A percentile compares a stretch with the other conserved stretches of the same genome.
These are phyloP conservation scores for Prochilodus magdalenae DNA, from an alignment of 2,113 vertebrate species.

Conservation along the genomic window DNA sequence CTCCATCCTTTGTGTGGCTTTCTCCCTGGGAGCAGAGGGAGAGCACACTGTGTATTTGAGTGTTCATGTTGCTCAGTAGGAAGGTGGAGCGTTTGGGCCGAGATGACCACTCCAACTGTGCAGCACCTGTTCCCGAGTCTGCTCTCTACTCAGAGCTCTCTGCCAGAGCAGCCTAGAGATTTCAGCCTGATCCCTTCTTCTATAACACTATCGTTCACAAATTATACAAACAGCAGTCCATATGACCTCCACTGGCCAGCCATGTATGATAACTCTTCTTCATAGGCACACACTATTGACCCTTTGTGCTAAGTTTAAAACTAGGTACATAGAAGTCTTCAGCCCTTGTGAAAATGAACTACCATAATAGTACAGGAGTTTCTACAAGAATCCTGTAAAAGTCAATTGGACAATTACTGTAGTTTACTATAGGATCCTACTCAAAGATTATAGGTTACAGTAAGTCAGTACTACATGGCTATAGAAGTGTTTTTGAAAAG, in stretches of 20 bases:
- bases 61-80: constrained; percentile 44
- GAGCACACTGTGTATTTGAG: constrained; percentile 29
- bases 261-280: background rate
- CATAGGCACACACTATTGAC: background rate
- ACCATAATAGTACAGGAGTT: too few relatives aligned
- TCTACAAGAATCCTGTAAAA: too few relatives aligned
- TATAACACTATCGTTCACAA: constrained; percentile 8
- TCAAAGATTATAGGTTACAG: too few relatives aligned
- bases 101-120: constrained; percentile 45
- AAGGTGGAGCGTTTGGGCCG: constrained; percentile 33
- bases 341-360: too few relatives aligned
- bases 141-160: constrained; percentile 27
- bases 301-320: background rate
- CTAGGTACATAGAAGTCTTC: background rate
- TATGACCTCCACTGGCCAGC: background rate
- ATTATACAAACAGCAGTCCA: constrained; percentile 6
- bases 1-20: background rate
- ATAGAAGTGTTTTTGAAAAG: too few relatives aligned
- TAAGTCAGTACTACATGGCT: too few relatives aligned
- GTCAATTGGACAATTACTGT: too few relatives aligned
- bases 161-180: constrained; percentile 30
- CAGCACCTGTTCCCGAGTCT: constrained; percentile 53
- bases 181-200: constrained; percentile 18
- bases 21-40: constrained; percentile 29
- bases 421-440: too few relatives aligned